Conservation (phyloP, 2,888 invertebrate genomes). For the Athetis lepigone region DNA sequence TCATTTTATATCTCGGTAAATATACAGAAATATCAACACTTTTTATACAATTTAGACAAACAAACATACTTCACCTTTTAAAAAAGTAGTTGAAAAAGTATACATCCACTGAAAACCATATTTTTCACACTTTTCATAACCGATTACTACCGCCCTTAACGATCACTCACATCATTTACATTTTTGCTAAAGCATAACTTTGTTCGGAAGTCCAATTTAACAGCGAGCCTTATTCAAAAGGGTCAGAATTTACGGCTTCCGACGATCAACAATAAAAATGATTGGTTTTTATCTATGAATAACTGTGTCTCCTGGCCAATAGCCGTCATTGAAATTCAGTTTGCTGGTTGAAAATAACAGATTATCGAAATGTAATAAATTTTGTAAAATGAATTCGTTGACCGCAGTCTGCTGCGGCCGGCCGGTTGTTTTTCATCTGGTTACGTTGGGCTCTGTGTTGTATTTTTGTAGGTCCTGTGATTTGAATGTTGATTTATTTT, state of each 20-base stretch:
- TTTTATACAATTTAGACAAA: too few species aligned
- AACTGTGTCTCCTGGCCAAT: slow-evolving; percentile 52
- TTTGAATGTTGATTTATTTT: slow-evolving; percentile 20
- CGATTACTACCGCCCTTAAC: slow-evolving; percentile 1
- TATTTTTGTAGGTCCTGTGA: slow-evolving; percentile 16
- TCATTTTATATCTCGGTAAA: too few species aligned
- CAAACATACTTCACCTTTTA: too few species aligned
- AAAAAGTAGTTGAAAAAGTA: not conserved
- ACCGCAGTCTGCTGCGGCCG: slow-evolving; percentile 80
- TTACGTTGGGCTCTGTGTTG: slow-evolving; percentile 59
- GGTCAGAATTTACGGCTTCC: slow-evolving; percentile 34
- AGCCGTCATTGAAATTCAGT: slow-evolving; percentile 69
- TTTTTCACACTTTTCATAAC: not conserved
- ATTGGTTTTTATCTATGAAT: slow-evolving; percentile 61
- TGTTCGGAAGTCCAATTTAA: slow-evolving; percentile 29
- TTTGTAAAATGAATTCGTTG: slow-evolving; percentile 78
- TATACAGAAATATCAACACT: too few species aligned
- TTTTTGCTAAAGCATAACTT: slow-evolving; percentile 30
- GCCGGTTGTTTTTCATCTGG: slow-evolving; percentile 75
- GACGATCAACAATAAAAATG: slow-evolving; percentile 53
- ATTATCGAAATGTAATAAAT: slow-evolving; percentile 82
- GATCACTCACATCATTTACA: slow-evolving; percentile 38
- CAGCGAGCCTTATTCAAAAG: slow-evolving; percentile 32
- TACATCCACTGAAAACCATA: not conserved
- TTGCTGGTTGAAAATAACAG: slow-evolving; percentile 72